These are phyloP conservation scores for Meloidogyne chitwoodi DNA, from an alignment of 1,140 invertebrate species.

Conservation along the genomic window DNA sequence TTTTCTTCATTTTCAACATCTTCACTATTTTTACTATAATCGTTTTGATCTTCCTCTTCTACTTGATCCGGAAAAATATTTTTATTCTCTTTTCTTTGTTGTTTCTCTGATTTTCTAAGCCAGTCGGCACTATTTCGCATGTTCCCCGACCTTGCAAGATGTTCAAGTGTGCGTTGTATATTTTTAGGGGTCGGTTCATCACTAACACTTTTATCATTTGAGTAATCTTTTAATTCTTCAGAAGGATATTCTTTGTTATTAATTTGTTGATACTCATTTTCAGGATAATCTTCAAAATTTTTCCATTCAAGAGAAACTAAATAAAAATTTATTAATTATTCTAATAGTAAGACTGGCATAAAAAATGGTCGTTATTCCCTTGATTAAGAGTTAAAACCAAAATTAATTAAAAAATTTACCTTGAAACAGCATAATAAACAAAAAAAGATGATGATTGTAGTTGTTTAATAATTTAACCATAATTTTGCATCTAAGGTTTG, in stretches of 20 bases:
- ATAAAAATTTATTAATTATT: too few species aligned
- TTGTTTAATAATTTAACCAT: background rate
- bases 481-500: background rate
- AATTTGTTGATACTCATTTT: background rate
- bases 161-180: constrained; percentile 14
- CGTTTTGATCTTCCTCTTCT: background rate
- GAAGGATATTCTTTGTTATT: background rate
- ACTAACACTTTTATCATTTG: background rate
- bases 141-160: constrained; percentile 12
- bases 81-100: background rate
- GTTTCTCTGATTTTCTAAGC: background rate
- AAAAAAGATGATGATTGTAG: background rate
- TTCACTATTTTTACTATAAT: background rate
- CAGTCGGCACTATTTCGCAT: constrained; percentile 4
- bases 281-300: background rate
- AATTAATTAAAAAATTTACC: background rate
- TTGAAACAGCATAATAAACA: background rate
- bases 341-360: too few species aligned
- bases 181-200: background rate
- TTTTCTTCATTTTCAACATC: background rate
- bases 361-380: too few species aligned
- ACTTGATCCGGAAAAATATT: background rate
- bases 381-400: background rate
- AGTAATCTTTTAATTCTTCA: background rate
- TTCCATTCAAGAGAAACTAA: background rate